These are phyloP conservation scores for Aporophyla nigra DNA, from an alignment of 2,888 invertebrate genomes.

Conservation along the genomic window DNA sequence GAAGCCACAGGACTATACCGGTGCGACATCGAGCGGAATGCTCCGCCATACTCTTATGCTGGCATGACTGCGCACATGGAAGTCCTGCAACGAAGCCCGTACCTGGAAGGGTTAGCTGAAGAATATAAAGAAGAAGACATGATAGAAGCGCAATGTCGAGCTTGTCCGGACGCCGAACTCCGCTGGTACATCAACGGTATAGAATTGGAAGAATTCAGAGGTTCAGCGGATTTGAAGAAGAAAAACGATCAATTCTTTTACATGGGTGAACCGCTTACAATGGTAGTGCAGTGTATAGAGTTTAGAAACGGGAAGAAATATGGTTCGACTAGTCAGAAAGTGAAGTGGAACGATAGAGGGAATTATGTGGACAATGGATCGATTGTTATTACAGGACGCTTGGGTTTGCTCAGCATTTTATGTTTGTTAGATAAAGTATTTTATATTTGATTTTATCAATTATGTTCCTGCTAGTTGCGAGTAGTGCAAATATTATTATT, in stretches of 20 bases:
- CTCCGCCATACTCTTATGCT: slow-evolving; percentile 83
- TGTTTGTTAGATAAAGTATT: slow-evolving; percentile 43
- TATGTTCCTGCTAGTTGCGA: slow-evolving; percentile 49
- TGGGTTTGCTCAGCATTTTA: slow-evolving; percentile 54
- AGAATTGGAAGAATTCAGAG: slow-evolving; percentile 79
- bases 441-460: slow-evolving; percentile 21
- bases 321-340: slow-evolving; percentile 81
- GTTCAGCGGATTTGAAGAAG: slow-evolving; percentile 74
- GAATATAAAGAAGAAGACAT: slow-evolving; percentile 82
- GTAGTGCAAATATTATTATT: slow-evolving; percentile 33
- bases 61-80: slow-evolving; percentile 82
- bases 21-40: slow-evolving; percentile 85
- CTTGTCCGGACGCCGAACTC: slow-evolving; percentile 80
- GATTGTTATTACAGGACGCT: slow-evolving; percentile 42
- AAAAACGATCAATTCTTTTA: slow-evolving; percentile 78
- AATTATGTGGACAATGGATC: slow-evolving; percentile 70
- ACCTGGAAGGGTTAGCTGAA: slow-evolving; percentile 81
- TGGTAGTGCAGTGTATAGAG: slow-evolving; percentile 89
- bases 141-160: slow-evolving; percentile 84
- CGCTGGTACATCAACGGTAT: slow-evolving; percentile 86
- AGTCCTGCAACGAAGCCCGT: slow-evolving; percentile 80
- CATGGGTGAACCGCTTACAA: slow-evolving; percentile 86
- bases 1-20: slow-evolving; percentile 85
- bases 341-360: slow-evolving; percentile 75
- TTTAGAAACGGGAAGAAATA: slow-evolving; percentile 86